Evolutionary conservation across 2,797 vertebrate species (phyloP), one percentile per base, ranked within the genome.

Genomic region (Takifugu rubripes): DNA sequence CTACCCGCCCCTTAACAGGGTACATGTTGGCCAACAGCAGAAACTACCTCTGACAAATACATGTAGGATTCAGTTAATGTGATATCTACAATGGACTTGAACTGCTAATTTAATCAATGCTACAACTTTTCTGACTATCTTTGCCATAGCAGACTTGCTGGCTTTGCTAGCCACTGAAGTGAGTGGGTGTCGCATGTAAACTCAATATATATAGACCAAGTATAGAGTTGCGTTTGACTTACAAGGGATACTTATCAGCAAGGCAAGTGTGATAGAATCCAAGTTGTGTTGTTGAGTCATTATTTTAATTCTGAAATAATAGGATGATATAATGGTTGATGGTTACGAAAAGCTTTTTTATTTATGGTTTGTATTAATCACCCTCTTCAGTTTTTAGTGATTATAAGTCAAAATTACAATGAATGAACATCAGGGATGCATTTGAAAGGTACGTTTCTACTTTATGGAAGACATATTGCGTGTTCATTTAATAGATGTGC

Each of bases 31-130:
- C 17, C 31, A 15, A 46, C 27, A n/a, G 17, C 33, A 55, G 25
- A 36, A 60, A 14, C 52, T 68, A 62, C 61, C 57, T 74, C 52
- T 31, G 33, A 15, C 15, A 55, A 44, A 31, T n/a, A 21, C 17
- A 24, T 57, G 33, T 56, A 59, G 40, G 15, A 42, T 40, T 54
- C 21, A 49, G 26, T 46, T 44, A 45, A 27, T 53, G 33, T 45
- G 9, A n/a, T 15, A 16, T 14, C 25, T 53, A 17, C 27, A 11
- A 49, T 43, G 9, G 12, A 54, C 43, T 26, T 31, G 0, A 4
- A 48, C n/a, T 48, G 31, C 46, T 3, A 25, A 5, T 42, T 44
- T 44, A n/a, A 36, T 21, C 5, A 27, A 6, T 3, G 10, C 15
- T 17, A 17, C 43, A 15, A 25, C 0, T 49, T 45, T 33, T 14